phyloP scores from a whole-genome alignment of 2,113 vertebrate genomes.

The Rhea pennata region DNA sequence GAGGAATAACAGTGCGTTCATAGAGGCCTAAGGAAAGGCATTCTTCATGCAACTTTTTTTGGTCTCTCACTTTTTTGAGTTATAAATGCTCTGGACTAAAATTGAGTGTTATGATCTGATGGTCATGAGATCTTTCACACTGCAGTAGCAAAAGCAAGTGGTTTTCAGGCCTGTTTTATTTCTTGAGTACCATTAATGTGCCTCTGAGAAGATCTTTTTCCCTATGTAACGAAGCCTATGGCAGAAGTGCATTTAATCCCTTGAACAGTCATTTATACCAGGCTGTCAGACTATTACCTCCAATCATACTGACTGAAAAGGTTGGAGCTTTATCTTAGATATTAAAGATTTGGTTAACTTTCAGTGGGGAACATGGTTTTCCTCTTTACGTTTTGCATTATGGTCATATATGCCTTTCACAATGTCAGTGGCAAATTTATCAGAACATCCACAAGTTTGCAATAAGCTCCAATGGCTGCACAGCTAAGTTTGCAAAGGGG shows the following conservation, averaged over 20 bases:
- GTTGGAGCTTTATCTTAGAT: neutral
- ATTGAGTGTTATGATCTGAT: neutral
- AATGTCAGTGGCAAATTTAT: neutral
- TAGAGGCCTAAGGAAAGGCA: neutral
- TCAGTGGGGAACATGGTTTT: neutral
- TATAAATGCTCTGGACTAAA: neutral
- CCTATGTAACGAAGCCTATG: slow-evolving; percentile 25
- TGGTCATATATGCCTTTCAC: neutral
- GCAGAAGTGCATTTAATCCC: slow-evolving; percentile 29
- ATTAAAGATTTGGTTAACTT: neutral
- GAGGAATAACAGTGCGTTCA: neutral
- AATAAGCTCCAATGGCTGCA: neutral
- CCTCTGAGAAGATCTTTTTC: slow-evolving; percentile 49
- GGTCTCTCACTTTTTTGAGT: neutral
- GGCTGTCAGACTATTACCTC: slow-evolving; percentile 7
- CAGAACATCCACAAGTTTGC: neutral
- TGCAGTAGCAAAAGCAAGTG: slow-evolving; percentile 20
- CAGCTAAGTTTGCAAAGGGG: neutral
- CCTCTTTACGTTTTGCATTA: neutral
- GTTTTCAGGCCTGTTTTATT: slow-evolving; percentile 47
- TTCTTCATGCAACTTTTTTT: neutral
- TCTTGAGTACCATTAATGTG: slow-evolving; percentile 32
- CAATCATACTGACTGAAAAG: slow-evolving; percentile 13
- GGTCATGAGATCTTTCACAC: neutral
- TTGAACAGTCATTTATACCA: slow-evolving; percentile 30